A percentile compares a stretch with the other conserved stretches of the same genome.
Conservation (phyloP, 2,888 invertebrate genomes). For the Odiellus spinosus region DNA sequence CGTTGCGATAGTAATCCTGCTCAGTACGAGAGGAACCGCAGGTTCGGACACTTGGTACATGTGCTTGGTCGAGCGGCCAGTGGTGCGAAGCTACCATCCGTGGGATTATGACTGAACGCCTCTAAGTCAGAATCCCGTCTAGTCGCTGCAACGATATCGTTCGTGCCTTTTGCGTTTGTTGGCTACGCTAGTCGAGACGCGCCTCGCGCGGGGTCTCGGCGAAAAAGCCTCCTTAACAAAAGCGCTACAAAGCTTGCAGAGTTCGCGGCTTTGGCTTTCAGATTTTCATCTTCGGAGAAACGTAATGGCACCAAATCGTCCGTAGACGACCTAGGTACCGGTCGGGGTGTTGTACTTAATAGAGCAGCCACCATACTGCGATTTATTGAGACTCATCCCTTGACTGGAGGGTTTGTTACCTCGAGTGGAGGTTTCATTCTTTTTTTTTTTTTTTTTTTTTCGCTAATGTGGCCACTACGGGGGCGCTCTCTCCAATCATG, state of each 20-base stretch:
- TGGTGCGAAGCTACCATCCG: conserved; percentile 50
- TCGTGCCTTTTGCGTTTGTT: not conserved
- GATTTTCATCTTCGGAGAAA: conserved; percentile 8
- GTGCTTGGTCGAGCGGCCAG: conserved; percentile 44
- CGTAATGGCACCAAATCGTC: conserved; percentile 42
- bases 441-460: too few species aligned
- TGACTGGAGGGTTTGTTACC: conserved; percentile 9
- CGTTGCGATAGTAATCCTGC: conserved; percentile 41
- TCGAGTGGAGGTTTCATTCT: too few species aligned
- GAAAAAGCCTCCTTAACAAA: not conserved
- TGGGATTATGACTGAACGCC: conserved; percentile 41
- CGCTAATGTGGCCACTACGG: too few species aligned
- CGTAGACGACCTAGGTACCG: conserved; percentile 44
- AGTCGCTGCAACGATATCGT: conserved; percentile 32
- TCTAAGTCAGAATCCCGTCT: conserved; percentile 46
- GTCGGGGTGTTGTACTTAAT: conserved; percentile 44
- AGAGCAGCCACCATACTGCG: conserved; percentile 43
- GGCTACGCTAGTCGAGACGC: too few species aligned
- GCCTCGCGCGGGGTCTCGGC: not conserved
- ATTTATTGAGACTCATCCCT: conserved; percentile 44
- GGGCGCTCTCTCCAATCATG: too few species aligned
- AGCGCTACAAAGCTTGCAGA: not conserved
- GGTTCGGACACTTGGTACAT: conserved; percentile 45
- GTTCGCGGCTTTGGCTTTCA: not conserved
- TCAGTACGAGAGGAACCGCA: conserved; percentile 42